Evolutionary conservation across 2,113 vertebrate genomes (phyloP).

Genomic region (Gavialis gangeticus): DNA sequence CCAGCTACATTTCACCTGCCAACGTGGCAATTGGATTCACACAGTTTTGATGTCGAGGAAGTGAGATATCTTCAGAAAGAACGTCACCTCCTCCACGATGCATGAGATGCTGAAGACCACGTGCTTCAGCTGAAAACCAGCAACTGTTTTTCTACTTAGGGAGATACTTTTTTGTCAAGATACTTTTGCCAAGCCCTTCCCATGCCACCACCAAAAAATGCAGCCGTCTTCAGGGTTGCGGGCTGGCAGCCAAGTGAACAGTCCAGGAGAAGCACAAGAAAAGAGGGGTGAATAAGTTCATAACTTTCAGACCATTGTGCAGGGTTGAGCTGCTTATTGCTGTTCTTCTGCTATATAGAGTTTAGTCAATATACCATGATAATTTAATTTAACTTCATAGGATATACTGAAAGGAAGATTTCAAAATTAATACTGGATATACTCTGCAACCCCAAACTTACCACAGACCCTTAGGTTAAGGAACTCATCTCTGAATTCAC

Average conservation of each 20-base stretch:
- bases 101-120: background rate
- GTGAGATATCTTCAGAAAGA: background rate
- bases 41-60: accelerated
- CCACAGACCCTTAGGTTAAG: background rate
- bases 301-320: background rate
- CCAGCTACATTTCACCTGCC: background rate
- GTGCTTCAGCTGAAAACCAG: background rate
- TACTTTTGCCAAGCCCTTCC: background rate
- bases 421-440: background rate
- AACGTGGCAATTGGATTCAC: background rate
- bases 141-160: background rate
- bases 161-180: background rate
- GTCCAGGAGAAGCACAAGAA: background rate
- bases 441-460: background rate
- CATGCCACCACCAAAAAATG: background rate
- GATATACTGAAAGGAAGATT: background rate
- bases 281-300: background rate
- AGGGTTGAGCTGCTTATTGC: accelerated
- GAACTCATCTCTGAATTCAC: background rate
- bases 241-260: background rate
- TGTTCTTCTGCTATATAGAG: background rate
- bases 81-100: accelerated
- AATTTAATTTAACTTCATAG: background rate
- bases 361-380: background rate
- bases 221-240: background rate